Conservation (phyloP, 2,888 invertebrate species). For the Cremastinae sp. region DNA sequence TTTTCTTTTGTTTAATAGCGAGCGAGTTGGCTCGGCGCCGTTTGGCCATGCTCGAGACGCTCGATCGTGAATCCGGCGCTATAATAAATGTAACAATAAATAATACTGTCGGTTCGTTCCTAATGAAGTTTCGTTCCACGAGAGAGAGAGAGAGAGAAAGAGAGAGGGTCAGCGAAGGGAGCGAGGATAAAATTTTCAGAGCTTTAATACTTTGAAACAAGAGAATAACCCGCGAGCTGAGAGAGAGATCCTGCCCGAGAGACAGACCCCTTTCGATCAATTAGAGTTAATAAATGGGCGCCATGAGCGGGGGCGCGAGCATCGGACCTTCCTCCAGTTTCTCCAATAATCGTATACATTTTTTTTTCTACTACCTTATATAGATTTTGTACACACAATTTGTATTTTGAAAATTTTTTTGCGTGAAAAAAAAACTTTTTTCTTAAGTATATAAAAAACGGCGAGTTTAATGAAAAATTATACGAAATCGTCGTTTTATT, state of each 20-base stretch:
- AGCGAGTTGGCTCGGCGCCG: conserved; percentile 33
- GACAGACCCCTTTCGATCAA: conserved; percentile 75
- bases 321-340: conserved; percentile 48
- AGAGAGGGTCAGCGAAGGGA: conserved; percentile 6
- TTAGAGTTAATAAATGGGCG: conserved; percentile 77
- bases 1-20: conserved; percentile 36
- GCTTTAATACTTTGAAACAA: conserved; percentile 16
- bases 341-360: not conserved
- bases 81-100: conserved; percentile 62
- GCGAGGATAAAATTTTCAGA: conserved; percentile 51
- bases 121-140: conserved; percentile 57
- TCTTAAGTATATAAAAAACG: too few species aligned
- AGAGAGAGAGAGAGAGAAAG: not conserved
- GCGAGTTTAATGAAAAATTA: too few species aligned
- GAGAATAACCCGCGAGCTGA: conserved; percentile 43
- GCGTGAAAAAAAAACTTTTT: too few species aligned
- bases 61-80: conserved; percentile 33
- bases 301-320: conserved; percentile 60
- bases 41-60: conserved; percentile 26
- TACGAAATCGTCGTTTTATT: too few species aligned
- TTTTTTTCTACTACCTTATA: not conserved
- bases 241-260: conserved; percentile 29
- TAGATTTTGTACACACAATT: not conserved
- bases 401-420: too few species aligned
- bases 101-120: conserved; percentile 50